Base-by-base conservation (phyloP, 2,797 vertebrate species). In the Trachops cirrhosus region DNA sequence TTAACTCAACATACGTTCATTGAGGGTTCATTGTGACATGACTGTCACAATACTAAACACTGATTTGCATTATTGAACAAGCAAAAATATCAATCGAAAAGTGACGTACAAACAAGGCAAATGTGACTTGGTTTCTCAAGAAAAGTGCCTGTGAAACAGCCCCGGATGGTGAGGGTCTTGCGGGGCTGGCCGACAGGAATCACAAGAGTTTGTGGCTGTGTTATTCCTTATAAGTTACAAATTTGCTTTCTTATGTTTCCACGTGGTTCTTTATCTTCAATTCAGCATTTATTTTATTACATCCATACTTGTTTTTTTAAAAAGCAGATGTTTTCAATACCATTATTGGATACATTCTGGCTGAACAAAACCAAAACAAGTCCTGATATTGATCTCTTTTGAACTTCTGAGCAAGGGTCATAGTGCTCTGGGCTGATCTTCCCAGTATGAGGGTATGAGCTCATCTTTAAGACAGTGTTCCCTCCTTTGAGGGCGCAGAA, bases 351-450 rank as follows among this genome's bases (percentile, higher is more conserved):
- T 90, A 97, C 91, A 90, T 70, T 14, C 46, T 62, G n/a, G 67
- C 3, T n/a, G 82, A 54, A 88, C 52, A 52, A 92, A 16, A 32
- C 41, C 89, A 32, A 59, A 87, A 41, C 74, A 93, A 96, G 88
- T 82, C 12, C 70, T 94, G 24, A 44, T 50, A 71, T 75, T 93
- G 93, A 93, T 95, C 59, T 96, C n/a, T 95, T 85, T 57, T 96
- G 83, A 82, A 96, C 37, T 80, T 89, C 34, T 89, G 74, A 70
- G 71, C 22, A 15, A 82, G 71, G 50, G 89, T 92, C 52, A 82
- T 1, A 9, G 37, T 86, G 68, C 54, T 96, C 73, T 82, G 71
- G 4, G 34, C 32, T 89, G 44, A 34, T 93, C 37, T 85, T 87
- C 12, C 6, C 39, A 26, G 24, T 67, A 54, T 75, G 64, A 95